Conservation (phyloP, 2,797 vertebrate species). For the Falco naumanni region DNA sequence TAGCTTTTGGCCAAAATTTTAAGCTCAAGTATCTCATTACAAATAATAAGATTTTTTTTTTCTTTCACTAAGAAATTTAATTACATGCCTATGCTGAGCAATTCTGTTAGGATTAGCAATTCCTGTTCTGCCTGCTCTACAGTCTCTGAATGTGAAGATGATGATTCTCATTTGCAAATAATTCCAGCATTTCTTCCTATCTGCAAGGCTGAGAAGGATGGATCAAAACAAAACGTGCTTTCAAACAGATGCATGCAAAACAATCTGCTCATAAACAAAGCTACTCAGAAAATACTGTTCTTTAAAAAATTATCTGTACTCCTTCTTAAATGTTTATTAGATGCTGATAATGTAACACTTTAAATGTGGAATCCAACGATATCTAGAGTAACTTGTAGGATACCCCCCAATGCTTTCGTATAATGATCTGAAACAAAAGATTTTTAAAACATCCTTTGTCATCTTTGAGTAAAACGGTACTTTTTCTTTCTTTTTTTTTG, state of each 20-base stretch:
- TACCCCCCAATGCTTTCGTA: not conserved
- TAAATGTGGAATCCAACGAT: not conserved
- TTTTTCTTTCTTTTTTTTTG: not conserved
- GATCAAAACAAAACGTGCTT: conserved; percentile 33
- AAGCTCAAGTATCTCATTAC: not conserved
- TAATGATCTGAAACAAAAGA: not conserved
- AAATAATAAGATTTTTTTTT: not conserved
- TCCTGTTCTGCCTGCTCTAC: not conserved
- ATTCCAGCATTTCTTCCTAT: conserved; percentile 11
- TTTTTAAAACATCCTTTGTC: not conserved
- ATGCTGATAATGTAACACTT: not conserved
- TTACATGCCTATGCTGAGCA: not conserved
- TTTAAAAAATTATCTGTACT: not conserved
- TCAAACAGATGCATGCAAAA: not conserved
- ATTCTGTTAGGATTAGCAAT: conserved; percentile 22
- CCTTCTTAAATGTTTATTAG: not conserved
- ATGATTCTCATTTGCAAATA: conserved; percentile 41
- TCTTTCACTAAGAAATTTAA: conserved; percentile 21
- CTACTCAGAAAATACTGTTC: not conserved
- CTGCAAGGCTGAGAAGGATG: not conserved
- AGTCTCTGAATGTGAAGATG: not conserved
- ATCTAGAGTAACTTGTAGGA: not conserved
- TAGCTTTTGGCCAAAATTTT: not conserved
- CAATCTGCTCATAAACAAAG: not conserved
- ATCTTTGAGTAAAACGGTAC: not conserved